phyloP scores from a whole-genome alignment of 2,113 vertebrate species.

The Anhinga anhinga region DNA sequence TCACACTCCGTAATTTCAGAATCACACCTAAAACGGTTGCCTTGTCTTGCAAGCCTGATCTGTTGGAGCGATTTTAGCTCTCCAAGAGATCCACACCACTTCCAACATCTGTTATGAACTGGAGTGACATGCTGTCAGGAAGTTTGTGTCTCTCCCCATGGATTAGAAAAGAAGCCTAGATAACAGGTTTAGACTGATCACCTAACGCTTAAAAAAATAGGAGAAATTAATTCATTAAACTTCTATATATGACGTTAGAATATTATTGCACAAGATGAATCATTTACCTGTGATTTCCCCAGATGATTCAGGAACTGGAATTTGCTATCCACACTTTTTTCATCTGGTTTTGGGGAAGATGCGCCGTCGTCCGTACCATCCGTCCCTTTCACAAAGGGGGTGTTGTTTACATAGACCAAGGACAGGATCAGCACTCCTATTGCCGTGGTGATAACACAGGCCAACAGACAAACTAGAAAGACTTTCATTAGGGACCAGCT shows the following conservation, averaged over 20 bases:
- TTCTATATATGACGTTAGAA: neutral
- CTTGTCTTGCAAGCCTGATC: neutral
- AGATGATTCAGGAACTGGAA: constrained; percentile 71
- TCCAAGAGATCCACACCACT: neutral
- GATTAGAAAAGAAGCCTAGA: neutral
- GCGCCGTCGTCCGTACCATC: fast-evolving
- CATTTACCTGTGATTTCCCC: constrained; percentile 66
- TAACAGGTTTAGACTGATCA: neutral
- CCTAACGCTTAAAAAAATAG: neutral
- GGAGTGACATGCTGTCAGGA: neutral
- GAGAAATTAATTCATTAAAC: too few relatives aligned
- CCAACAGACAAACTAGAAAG: constrained; percentile 68
- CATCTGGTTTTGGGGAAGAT: neutral
- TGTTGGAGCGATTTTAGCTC: neutral
- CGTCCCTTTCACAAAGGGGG: neutral
- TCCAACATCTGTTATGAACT: neutral
- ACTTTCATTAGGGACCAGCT: constrained; percentile 47
- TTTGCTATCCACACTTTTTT: constrained; percentile 14
- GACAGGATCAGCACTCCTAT: constrained; percentile 50
- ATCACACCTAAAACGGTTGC: neutral
- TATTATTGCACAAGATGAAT: neutral
- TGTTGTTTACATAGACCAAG: constrained; percentile 6
- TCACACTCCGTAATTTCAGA: neutral
- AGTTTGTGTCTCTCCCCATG: neutral
- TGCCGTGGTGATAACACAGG: constrained; percentile 39